Conservation (phyloP, 2,888 invertebrate genomes). For the Ennomos quercinarius region DNA sequence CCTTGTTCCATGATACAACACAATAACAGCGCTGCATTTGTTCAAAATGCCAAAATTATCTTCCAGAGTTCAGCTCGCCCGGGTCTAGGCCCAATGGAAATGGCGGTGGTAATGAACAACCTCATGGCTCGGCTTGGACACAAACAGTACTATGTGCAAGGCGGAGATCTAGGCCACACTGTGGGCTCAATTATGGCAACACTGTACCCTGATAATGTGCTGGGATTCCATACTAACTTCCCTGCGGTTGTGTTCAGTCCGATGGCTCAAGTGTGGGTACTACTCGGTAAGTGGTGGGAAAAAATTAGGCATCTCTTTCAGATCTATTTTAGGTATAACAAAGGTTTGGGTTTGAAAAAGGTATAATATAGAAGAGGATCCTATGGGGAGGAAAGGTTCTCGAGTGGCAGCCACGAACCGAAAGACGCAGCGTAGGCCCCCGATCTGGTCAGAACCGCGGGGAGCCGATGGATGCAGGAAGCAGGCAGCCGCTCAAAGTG, state of each 20-base stretch:
- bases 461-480: too few species aligned
- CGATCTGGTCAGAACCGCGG: too few species aligned
- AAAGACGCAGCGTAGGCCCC: too few species aligned
- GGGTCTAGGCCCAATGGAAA: conserved; percentile 85
- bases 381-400: too few species aligned
- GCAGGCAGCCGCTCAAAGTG: too few species aligned
- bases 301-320: not conserved
- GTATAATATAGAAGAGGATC: too few species aligned
- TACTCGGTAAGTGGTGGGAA: conserved; percentile 56
- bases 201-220: conserved; percentile 84
- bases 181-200: conserved; percentile 86
- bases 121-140: conserved; percentile 89
- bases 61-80: conserved; percentile 77
- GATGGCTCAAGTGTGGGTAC: conserved; percentile 57
- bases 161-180: conserved; percentile 89
- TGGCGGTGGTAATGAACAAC: conserved; percentile 86
- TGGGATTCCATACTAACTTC: conserved; percentile 87
- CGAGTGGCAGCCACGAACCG: too few species aligned
- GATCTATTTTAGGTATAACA: not conserved
- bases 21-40: too few species aligned
- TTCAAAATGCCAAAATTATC: not conserved
- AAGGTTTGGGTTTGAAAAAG: too few species aligned
- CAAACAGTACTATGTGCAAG: conserved; percentile 88
- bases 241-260: conserved; percentile 65
- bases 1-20: too few species aligned